These are phyloP conservation scores for Actinernus sp. DNA, from an alignment of 92 coral and sea anemone genomes.

Conservation along the genomic window DNA sequence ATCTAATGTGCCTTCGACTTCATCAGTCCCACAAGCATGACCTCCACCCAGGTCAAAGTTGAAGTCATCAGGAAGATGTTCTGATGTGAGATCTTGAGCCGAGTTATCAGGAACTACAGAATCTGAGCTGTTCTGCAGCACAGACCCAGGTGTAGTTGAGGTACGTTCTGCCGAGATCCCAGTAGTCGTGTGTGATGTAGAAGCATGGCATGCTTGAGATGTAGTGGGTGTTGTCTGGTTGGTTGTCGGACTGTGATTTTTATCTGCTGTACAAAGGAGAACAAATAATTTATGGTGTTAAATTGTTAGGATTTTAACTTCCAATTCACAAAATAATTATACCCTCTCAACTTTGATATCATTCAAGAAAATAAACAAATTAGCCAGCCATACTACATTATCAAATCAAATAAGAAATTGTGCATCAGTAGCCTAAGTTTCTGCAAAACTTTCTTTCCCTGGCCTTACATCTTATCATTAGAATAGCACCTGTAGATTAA, in stretches of 20 bases:
- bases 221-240: constrained; percentile 32
- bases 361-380: too few species aligned
- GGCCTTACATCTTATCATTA: too few species aligned
- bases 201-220: constrained; percentile 7
- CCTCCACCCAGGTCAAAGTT: constrained; percentile 65
- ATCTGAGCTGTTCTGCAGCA: not conserved
- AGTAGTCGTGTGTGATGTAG: constrained; percentile 36
- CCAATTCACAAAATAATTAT: too few species aligned
- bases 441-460: too few species aligned
- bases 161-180: constrained; percentile 9
- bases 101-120: constrained; percentile 8
- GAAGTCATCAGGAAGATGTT: constrained; percentile 75
- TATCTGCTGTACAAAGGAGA: constrained; percentile 11
- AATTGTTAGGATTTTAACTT: too few species aligned
- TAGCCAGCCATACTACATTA: too few species aligned
- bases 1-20: constrained; percentile 78
- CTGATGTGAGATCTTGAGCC: constrained; percentile 63
- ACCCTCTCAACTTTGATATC: too few species aligned
- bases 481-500: too few species aligned
- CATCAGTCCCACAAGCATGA: constrained; percentile 63
- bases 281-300: too few species aligned
- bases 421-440: too few species aligned
- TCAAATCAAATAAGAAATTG: too few species aligned
- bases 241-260: constrained; percentile 28
- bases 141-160: not conserved